Conservation (phyloP, 2,797 vertebrate species). For the Nothura maculosa region DNA sequence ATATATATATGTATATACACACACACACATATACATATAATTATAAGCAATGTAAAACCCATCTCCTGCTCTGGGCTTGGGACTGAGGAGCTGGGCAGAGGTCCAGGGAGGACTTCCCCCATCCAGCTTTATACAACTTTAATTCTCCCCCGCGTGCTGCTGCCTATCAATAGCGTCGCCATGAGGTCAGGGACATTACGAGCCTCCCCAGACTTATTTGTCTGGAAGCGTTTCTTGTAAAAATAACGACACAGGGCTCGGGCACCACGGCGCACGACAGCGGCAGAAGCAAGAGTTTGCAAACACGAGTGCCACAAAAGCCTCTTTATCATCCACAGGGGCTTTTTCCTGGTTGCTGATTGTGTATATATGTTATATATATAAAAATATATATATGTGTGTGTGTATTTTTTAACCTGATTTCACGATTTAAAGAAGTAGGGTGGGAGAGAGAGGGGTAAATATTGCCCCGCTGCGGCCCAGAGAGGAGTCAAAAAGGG, state of each 20-base stretch:
- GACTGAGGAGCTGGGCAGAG: conserved; percentile 43
- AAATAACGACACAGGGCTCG: conserved; percentile 63
- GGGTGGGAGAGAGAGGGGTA: not conserved
- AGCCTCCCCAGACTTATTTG: conserved; percentile 75
- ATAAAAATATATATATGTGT: too few relatives aligned
- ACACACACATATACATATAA: not conserved
- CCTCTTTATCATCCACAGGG: not conserved
- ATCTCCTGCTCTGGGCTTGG: conserved; percentile 33
- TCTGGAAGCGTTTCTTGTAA: conserved; percentile 75
- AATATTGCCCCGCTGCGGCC: not conserved
- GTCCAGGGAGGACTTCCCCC: conserved; percentile 45
- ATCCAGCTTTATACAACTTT: too few relatives aligned
- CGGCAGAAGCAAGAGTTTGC: conserved; percentile 46
- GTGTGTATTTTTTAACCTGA: too few relatives aligned
- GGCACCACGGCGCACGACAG: not conserved
- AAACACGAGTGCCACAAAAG: conserved; percentile 55
- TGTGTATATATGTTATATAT: too few relatives aligned
- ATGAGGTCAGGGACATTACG: conserved; percentile 74
- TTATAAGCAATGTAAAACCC: too few relatives aligned
- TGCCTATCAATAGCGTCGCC: conserved; percentile 62
- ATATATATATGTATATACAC: not conserved
- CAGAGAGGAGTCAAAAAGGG: not conserved
- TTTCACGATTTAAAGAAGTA: not conserved
- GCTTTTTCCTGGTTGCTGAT: too few relatives aligned
- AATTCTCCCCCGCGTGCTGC: conserved; percentile 58